These are phyloP conservation scores for Erebia aethiops DNA, from an alignment of 2,888 invertebrate species.

Conservation along the genomic window DNA sequence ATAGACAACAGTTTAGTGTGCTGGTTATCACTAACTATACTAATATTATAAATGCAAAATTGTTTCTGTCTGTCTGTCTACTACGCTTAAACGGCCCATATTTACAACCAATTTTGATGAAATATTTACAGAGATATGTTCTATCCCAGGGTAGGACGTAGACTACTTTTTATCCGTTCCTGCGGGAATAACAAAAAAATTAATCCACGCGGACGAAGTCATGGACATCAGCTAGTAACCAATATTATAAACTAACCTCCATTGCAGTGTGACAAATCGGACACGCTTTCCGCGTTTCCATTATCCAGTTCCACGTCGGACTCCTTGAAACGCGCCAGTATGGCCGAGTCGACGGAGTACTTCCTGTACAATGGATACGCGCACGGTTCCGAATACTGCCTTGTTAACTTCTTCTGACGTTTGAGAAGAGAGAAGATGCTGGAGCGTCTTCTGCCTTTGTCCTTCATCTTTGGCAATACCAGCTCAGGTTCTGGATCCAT, in stretches of 20 bases:
- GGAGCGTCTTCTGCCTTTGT: constrained; percentile 61
- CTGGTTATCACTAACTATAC: too few relatives aligned
- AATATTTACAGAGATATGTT: too few relatives aligned
- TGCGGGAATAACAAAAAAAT: too few relatives aligned
- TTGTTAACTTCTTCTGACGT: constrained; percentile 62
- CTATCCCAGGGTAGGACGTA: too few relatives aligned
- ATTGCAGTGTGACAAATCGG: constrained; percentile 48
- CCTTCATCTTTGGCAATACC: constrained; percentile 53
- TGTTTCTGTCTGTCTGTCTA: too few relatives aligned
- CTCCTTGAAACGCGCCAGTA: constrained; percentile 57
- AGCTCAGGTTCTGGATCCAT: constrained; percentile 60
- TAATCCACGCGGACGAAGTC: too few relatives aligned
- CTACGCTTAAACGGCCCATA: too few relatives aligned
- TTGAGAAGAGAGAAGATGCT: constrained; percentile 69
- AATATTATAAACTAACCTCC: constrained; percentile 52
- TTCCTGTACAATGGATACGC: constrained; percentile 53
- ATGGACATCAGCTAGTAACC: too few relatives aligned
- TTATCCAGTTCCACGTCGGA: constrained; percentile 38
- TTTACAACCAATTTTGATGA: too few relatives aligned
- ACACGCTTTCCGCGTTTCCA: constrained; percentile 30
- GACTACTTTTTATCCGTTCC: too few relatives aligned
- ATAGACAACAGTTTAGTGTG: too few relatives aligned
- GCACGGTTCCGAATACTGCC: constrained; percentile 67
- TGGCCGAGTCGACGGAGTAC: constrained; percentile 68
- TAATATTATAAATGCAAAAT: too few relatives aligned